Conservation (phyloP, 2,113 vertebrate species). For the Canis aureus region DNA sequence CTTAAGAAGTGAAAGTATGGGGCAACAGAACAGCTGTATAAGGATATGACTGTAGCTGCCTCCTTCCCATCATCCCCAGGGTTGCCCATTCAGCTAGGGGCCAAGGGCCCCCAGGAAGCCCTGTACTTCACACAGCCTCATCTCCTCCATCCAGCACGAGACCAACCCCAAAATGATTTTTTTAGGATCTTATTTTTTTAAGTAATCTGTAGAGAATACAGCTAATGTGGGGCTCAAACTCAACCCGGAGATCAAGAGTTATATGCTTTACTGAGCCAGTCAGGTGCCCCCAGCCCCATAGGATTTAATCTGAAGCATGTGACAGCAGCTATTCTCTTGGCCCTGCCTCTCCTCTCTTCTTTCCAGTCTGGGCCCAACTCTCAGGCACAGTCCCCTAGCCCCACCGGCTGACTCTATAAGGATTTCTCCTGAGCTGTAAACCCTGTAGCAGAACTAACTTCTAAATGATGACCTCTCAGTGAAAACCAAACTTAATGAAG, state of each 20-base stretch:
- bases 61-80: neutral
- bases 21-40: neutral
- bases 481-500: conserved; percentile 53
- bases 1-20: conserved; percentile 22
- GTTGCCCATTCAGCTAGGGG: neutral
- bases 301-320: neutral
- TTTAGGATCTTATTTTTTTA: neutral
- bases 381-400: neutral
- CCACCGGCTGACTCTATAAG: neutral
- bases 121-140: neutral
- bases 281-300: neutral
- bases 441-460: neutral
- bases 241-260: neutral
- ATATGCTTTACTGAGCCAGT: neutral
- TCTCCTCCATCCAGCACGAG: neutral
- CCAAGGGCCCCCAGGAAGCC: neutral
- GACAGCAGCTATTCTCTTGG: neutral
- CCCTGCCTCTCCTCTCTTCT: neutral
- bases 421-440: conserved; percentile 39
- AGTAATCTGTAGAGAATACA: neutral
- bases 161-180: neutral
- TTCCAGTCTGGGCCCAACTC: neutral
- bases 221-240: neutral
- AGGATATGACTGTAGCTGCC: neutral
- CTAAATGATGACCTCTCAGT: conserved; percentile 44